Evolutionary conservation across 1,140 invertebrate species (phyloP).

Genomic region (Macrostomum lignano): DNA sequence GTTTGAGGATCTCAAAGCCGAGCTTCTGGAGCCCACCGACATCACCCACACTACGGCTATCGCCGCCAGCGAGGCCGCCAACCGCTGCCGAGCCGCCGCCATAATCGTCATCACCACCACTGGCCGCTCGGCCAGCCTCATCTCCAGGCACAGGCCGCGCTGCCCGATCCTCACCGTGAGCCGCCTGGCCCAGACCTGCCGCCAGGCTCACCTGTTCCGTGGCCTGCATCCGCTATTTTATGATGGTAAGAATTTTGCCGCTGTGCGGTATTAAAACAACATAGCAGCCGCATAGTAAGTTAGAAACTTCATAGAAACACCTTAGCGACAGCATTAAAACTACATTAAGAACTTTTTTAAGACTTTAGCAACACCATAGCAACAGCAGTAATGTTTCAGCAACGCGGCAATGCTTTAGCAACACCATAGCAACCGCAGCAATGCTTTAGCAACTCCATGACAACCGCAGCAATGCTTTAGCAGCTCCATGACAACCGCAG

Average conservation of each 20-base stretch:
- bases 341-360: too few species aligned
- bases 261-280: too few species aligned
- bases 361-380: too few species aligned
- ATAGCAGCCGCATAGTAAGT: too few species aligned
- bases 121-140: constrained; percentile 53
- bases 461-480: too few species aligned
- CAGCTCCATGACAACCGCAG: too few species aligned
- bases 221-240: constrained; percentile 54
- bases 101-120: constrained; percentile 80
- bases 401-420: too few species aligned
- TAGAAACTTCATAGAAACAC: too few species aligned
- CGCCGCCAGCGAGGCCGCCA: constrained; percentile 71
- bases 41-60: constrained; percentile 71
- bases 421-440: too few species aligned
- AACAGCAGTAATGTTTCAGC: too few species aligned
- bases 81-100: constrained; percentile 59
- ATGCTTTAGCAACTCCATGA: too few species aligned
- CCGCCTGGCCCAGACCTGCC: constrained; percentile 49
- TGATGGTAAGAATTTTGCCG: background rate
- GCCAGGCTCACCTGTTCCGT: constrained; percentile 69
- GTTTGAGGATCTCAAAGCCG: constrained; percentile 49
- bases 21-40: constrained; percentile 48
- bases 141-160: constrained; percentile 71
- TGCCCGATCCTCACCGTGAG: constrained; percentile 91
- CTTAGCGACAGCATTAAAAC: too few species aligned